Conservation (phyloP, 2,888 invertebrate genomes). For the Torymus texanus region DNA sequence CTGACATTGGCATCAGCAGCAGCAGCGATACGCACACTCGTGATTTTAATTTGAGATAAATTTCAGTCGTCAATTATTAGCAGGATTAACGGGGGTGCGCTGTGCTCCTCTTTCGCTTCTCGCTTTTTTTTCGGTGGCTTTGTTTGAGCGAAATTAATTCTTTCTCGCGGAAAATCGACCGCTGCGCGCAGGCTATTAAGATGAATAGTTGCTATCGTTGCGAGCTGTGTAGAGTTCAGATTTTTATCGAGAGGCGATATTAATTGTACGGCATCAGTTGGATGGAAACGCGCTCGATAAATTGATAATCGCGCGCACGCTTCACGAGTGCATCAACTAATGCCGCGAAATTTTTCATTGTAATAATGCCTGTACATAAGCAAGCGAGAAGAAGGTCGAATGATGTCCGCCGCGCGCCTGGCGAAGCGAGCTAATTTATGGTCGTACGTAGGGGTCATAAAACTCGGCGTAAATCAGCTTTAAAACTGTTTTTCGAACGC, state of each 20-base stretch:
- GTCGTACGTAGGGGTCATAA: conserved; percentile 19
- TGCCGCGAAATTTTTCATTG: conserved; percentile 25
- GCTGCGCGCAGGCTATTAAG: conserved; percentile 1
- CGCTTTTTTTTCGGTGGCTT: conserved; percentile 1
- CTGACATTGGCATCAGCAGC: conserved; percentile 38
- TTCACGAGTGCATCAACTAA: neutral
- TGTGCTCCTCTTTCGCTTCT: neutral
- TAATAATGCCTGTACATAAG: conserved; percentile 5
- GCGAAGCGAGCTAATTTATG: conserved; percentile 6
- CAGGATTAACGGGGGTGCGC: conserved; percentile 2
- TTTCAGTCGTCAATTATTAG: conserved; percentile 45
- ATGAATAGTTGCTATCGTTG: conserved; percentile 7
- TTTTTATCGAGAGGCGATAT: conserved; percentile 45
- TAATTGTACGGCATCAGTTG: conserved; percentile 25
- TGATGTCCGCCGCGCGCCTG: neutral
- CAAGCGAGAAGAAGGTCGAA: neutral
- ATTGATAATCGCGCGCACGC: conserved; percentile 26
- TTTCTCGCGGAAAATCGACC: conserved; percentile 9
- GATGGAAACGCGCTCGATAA: conserved; percentile 27
- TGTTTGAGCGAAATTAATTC: conserved; percentile 30
- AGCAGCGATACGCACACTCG: neutral
- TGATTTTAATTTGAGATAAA: conserved; percentile 54
- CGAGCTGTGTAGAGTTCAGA: neutral
- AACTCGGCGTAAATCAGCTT: conserved; percentile 39
- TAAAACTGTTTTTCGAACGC: conserved; percentile 29